phyloP scores from a whole-genome alignment of 2,113 vertebrate genomes.

The Clupea harengus region DNA sequence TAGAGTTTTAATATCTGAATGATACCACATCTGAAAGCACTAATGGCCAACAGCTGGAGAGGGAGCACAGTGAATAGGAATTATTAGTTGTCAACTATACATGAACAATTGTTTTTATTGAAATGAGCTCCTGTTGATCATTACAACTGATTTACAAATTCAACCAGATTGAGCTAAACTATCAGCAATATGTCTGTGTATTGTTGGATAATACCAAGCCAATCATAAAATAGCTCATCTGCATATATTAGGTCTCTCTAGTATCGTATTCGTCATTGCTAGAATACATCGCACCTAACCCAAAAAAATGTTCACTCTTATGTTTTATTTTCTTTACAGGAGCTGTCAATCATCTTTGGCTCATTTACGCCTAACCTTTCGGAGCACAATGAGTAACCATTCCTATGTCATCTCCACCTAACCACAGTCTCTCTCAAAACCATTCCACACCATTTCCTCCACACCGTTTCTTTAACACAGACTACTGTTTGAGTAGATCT shows the following conservation, averaged over 20 bases:
- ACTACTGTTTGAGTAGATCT: neutral
- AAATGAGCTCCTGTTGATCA: no score
- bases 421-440: neutral
- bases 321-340: neutral
- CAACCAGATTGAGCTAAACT: neutral
- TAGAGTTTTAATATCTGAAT: slow-evolving; percentile 46
- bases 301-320: no score
- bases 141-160: no score
- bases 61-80: slow-evolving; percentile 36
- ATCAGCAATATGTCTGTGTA: neutral
- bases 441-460: neutral
- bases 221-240: neutral
- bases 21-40: slow-evolving; percentile 44
- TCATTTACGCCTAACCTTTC: neutral
- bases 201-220: neutral
- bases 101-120: neutral
- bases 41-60: slow-evolving; percentile 50
- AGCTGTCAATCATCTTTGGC: neutral
- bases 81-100: slow-evolving; percentile 53
- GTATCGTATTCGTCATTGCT: no score
- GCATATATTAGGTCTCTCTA: neutral
- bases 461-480: neutral
- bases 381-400: neutral
- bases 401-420: neutral
- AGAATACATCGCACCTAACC: no score